Base-by-base conservation (phyloP, 2,888 invertebrate species). In the Epirrhoe alternata region DNA sequence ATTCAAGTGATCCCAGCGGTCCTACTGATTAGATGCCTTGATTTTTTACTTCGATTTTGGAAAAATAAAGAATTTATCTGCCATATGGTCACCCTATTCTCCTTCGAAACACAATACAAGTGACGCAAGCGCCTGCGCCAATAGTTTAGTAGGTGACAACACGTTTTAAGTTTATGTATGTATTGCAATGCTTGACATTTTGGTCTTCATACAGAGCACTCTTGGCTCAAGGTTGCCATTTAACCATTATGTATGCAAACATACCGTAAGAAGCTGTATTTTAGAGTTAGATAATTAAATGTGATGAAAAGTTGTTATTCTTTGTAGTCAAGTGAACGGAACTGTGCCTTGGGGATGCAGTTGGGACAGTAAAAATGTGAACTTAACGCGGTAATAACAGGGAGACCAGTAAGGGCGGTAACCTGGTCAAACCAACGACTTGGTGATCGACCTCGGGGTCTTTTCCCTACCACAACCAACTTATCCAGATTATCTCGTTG, bases 131-230 rank as follows among this genome's bases (percentile, higher is more conserved):
- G 17, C 72, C 74, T 77, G 79, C 82, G 77, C 85, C 86, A 84
- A 87, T 88, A 89, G 86, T 86, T 85, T 85, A 86, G 82, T 85
- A 79, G 85, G 88, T 87, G 90, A 90, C 89, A 89, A 83, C 81
- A 82, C 85, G 83, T 83, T 87, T 82, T 14, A 45, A 30, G 30
- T 59, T 17, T 38, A 49, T 16, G 31, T 24, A 50, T 16, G 17
- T 81, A 85, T 81, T 86, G 88, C 86, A 87, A 87, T 82, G 82
- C 74, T 81, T 88, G 88, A 84, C 90, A 90, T 90, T 90, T 85
- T 69, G 70, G 69, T 69, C 69, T 73, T 66, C 73, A 64, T 69
- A 61, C 69, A 75, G 78, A 78, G 75, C 66, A 75, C 75, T 73
- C 68, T 67, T 62, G 61, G 56, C 38, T 69, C 80, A 84, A 83